Conservation (phyloP, 2,888 invertebrate species). For the Agrochola macilenta region DNA sequence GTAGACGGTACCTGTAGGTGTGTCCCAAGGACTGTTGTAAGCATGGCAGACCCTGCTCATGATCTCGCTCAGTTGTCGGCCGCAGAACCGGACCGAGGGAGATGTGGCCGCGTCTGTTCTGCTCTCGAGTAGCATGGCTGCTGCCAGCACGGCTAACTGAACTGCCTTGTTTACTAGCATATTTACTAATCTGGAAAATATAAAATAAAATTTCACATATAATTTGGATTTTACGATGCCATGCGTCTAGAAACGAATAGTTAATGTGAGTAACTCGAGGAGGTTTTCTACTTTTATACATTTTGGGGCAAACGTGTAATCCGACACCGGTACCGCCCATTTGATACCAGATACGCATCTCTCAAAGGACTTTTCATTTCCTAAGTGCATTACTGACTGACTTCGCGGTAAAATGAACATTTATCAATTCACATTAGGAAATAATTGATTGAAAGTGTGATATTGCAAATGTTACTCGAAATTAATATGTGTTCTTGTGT, state of each 20-base stretch:
- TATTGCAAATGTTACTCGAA: constrained; percentile 47
- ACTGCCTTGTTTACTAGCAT: constrained; percentile 81
- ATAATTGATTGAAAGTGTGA: constrained; percentile 51
- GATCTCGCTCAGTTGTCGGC: constrained; percentile 84
- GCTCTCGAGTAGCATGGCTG: constrained; percentile 77
- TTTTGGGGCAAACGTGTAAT: constrained; percentile 85
- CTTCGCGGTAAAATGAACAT: constrained; percentile 78
- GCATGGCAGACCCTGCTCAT: constrained; percentile 86
- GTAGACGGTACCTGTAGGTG: constrained; percentile 79
- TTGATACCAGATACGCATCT: constrained; percentile 77
- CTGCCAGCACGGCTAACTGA: constrained; percentile 77
- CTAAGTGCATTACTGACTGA: constrained; percentile 80
- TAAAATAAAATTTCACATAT: constrained; percentile 20
- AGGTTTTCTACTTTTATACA: constrained; percentile 84
- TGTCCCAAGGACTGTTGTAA: constrained; percentile 88
- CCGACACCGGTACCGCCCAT: constrained; percentile 82
- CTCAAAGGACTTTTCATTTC: constrained; percentile 85
- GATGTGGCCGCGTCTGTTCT: constrained; percentile 77
- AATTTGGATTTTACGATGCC: constrained; percentile 19
- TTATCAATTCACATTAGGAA: constrained; percentile 69
- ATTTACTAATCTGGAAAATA: constrained; percentile 63
- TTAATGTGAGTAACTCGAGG: constrained; percentile 83
- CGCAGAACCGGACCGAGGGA: constrained; percentile 83
- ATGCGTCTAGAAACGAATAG: constrained; percentile 32
- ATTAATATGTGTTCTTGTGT: constrained; percentile 38